Percentiles rank a stretch among this genome's conserved stretches.
Evolutionary conservation across 2,797 vertebrate genomes (phyloP).

Genomic region (Xenentodon cancila): DNA sequence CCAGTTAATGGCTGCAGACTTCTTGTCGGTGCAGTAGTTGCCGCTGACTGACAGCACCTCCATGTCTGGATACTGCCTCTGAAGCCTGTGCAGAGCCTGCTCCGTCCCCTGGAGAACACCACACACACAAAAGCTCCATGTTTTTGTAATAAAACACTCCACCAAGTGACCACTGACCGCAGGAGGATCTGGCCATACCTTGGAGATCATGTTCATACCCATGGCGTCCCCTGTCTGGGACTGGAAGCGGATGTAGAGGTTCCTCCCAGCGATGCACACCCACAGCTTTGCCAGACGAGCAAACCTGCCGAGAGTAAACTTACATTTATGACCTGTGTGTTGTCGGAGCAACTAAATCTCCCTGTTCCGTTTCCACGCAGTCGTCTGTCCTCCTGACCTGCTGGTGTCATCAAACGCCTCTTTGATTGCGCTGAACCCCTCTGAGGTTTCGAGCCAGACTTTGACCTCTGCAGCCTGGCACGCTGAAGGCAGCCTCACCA

Average conservation of each 20-base stretch:
- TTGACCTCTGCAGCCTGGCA: constrained; percentile 95
- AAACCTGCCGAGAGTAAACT: constrained; percentile 80
- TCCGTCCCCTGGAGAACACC: constrained; percentile 87
- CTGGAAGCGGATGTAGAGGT: constrained; percentile 95
- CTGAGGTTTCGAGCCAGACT: constrained; percentile 90
- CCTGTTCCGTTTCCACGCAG: too few relatives aligned
- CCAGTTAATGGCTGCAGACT: constrained; percentile 96
- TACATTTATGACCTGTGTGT: not conserved
- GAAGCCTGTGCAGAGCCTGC: constrained; percentile 86
- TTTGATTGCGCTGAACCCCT: constrained; percentile 88
- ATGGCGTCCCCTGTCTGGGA: constrained; percentile 96
- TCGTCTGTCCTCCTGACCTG: constrained; percentile 78
- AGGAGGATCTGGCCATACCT: constrained; percentile 71
- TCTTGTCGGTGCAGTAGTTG: constrained; percentile 99
- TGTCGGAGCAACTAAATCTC: too few relatives aligned
- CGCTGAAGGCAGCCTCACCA: constrained; percentile 91
- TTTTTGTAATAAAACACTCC: not conserved
- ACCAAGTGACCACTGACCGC: not conserved
- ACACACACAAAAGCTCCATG: not conserved
- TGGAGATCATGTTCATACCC: constrained; percentile 99
- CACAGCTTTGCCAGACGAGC: constrained; percentile 91
- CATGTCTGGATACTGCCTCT: constrained; percentile 88
- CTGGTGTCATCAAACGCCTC: constrained; percentile 94
- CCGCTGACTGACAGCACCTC: constrained; percentile 92
- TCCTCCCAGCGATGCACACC: constrained; percentile 89